Evolutionary conservation across 2,888 invertebrate species (phyloP), one percentile per base, ranked within the genome.

Genomic region (Rhamphomyia laevipes): DNA sequence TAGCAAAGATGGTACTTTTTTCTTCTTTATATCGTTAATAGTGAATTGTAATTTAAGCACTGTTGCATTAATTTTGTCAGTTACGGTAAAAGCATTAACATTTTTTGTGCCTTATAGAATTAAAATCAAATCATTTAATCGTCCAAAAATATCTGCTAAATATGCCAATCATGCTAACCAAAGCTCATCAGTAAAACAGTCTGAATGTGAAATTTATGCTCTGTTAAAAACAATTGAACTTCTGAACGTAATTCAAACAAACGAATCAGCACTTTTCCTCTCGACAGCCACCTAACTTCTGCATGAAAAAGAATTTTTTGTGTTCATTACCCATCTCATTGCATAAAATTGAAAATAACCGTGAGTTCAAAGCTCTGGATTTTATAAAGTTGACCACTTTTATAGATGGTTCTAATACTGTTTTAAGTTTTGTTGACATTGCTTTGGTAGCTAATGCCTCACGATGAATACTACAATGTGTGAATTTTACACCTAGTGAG

Each of bases 401-500:
- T 33, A 51, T 53, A 47, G 47, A 53, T 53, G 51, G 41, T 44
- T 54, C 47, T 50, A 55, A 49, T 42, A 49, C 48, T 41, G 50
- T 48, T 48, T 53, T 46, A 21, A 53, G 47, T 46, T 49, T 35
- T 30, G 47, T 53, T 35, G 49, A 46, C 49, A 56, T 48, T 48
- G 52, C 51, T 31, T 51, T 51, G 47, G 51, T 47, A 51, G 51
- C 44, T 49, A 51, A 53, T 53, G 49, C 53, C 47, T 53, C 51
- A 43, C 53, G 53, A 51, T 53, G 47, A 51, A 53, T 53, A 51
- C 53, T 51, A 51, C 51, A 51, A 47, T 53, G 53, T 50, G 51
- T 53, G 51, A 51, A 51, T 47, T 54, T 16, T 38, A 17, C 16
- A 38, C 16, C 38, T 16, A 17, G 38, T 38, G 38, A 38, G 38